Conservation (phyloP, 2,113 vertebrate genomes). For the Crotalus helleri region DNA sequence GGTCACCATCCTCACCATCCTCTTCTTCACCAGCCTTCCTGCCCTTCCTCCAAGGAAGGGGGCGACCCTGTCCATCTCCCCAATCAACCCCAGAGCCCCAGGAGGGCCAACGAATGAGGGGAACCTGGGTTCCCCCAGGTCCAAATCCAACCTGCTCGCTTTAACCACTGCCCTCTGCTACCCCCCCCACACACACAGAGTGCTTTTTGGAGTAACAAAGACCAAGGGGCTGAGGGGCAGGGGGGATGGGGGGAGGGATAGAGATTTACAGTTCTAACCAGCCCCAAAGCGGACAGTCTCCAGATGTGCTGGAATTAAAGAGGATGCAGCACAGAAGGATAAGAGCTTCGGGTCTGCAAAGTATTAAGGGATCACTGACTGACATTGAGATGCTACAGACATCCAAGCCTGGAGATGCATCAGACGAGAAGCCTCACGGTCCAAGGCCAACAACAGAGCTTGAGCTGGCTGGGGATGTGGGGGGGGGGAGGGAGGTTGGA, state of each 20-base stretch:
- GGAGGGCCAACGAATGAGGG: not conserved
- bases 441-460: too few relatives aligned
- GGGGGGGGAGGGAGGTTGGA: not conserved
- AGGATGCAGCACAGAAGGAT: not conserved
- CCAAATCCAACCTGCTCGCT: not conserved
- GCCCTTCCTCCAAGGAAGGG: not conserved
- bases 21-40: not conserved
- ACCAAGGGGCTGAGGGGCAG: not conserved
- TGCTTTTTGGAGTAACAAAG: not conserved
- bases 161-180: not conserved
- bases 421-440: not conserved
- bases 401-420: not conserved
- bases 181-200: accelerated
- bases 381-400: not conserved
- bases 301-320: not conserved
- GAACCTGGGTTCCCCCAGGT: not conserved
- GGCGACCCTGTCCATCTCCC: not conserved
- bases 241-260: not conserved
- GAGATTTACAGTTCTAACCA: not conserved
- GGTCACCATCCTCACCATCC: not conserved
- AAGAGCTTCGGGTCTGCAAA: not conserved
- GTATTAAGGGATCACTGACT: not conserved
- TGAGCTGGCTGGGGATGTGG: not conserved
- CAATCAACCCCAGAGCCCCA: not conserved
- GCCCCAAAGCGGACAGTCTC: not conserved